Evolutionary conservation across 2,888 invertebrate species (phyloP), one percentile per base, ranked within the genome.

Genomic region (Mechanitis mazaeus): DNA sequence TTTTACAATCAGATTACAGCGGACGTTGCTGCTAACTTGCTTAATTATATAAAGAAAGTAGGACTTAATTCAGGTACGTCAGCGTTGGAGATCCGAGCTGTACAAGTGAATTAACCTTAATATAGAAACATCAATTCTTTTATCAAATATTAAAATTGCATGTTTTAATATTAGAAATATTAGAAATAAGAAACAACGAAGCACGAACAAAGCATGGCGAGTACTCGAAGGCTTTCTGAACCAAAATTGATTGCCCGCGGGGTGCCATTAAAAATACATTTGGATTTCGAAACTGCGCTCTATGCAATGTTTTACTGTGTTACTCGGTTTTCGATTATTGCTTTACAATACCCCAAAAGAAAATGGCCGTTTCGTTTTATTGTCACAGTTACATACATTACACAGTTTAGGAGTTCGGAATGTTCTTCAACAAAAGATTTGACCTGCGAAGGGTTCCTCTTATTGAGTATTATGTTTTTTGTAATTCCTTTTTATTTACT

Each of bases 201-300:
- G 53, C 61, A 54, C 61, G 60, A 62, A 68, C 68, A 68, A 67
- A 65, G 68, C 67, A 64, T 55, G 58, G 61, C 55, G 55, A 59
- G 63, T 61, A 60, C 61, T 64, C 64, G 56, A 71, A 71, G 71
- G 69, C 71, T 71, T 71, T 70, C 70, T 68, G 69, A 71, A 69
- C 68, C 73, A 75, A 75, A 76, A 77, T 74, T 77, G 75, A 77
- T 77, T 75, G 79, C 77, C 75, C 74, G 73, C 74, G 68, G 77
- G 77, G 72, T 65, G 71, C 77, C 78, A 80, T 82, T 81, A 81
- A 81, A 80, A 79, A 78, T 75, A 76, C 79, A 80, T 82, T 81
- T 81, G 72, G 69, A 72, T 74, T 66, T 67, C 67, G 67, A 60
- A 69, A 69, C 70, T 67, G 67, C 67, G 63, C 64, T 65, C 61